Percentiles rank a stretch among this genome's conserved stretches.
phyloP scores from a whole-genome alignment of 2,113 vertebrate species.

The Mobula hypostoma region DNA sequence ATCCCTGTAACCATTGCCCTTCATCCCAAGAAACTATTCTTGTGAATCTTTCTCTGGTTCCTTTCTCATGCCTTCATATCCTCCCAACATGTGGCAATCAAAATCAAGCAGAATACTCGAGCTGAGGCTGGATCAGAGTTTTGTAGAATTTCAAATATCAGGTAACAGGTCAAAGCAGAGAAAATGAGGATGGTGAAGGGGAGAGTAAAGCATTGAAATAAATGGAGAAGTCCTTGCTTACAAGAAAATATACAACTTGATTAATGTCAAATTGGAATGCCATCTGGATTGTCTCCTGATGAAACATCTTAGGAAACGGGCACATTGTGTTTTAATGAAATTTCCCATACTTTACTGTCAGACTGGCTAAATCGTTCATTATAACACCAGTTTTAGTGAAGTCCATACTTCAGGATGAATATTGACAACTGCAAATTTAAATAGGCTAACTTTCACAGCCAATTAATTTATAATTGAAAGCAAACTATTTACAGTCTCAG shows the following conservation, averaged over 20 bases:
- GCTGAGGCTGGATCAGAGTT: no score
- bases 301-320: neutral
- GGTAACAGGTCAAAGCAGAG: neutral
- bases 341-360: conserved; percentile 3
- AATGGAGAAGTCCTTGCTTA: neutral
- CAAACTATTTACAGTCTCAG: neutral
- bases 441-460: neutral
- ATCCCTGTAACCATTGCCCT: no score
- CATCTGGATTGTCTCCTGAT: neutral
- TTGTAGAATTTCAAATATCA: no score
- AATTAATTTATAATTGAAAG: conserved; percentile 14
- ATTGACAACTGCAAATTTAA: neutral
- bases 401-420: neutral
- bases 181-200: neutral
- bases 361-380: conserved; percentile 7
- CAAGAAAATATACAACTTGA: neutral
- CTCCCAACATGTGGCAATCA: no score
- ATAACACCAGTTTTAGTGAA: neutral
- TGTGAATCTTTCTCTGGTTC: no score
- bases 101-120: no score
- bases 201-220: neutral
- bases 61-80: no score
- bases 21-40: no score
- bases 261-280: neutral
- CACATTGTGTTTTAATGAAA: conserved; percentile 1